Conservation (phyloP, 1,140 invertebrate species). For the Aphelenchoides fujianensis region DNA sequence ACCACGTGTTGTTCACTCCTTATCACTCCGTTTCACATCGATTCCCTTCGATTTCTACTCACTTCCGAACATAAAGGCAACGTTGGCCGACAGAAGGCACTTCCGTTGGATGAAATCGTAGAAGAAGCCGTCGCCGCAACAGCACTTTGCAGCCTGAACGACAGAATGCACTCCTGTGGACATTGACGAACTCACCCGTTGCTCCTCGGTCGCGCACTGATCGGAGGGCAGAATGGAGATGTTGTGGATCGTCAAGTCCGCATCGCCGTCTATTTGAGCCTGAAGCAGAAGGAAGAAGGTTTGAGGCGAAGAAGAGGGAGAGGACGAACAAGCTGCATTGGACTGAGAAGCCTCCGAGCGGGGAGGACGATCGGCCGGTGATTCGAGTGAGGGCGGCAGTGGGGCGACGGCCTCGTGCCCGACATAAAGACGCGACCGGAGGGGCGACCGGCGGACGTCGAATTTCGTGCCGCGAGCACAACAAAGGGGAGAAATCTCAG, state of each 20-base stretch:
- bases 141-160: slow-evolving; percentile 58
- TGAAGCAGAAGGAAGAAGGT: neutral
- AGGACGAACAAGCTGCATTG: slow-evolving; percentile 17
- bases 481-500: too few species aligned
- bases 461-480: too few species aligned
- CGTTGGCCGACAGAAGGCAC: slow-evolving; percentile 56
- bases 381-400: too few species aligned
- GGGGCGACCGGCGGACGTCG: too few species aligned
- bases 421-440: slow-evolving; percentile 5
- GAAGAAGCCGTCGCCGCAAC: slow-evolving; percentile 57
- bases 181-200: slow-evolving; percentile 41
- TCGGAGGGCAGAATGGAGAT: slow-evolving; percentile 60
- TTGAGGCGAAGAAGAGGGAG: too few species aligned
- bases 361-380: too few species aligned
- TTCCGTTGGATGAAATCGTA: slow-evolving; percentile 43
- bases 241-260: slow-evolving; percentile 61
- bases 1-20: slow-evolving; percentile 46
- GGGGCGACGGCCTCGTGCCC: too few species aligned
- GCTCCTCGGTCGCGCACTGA: slow-evolving; percentile 61
- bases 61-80: slow-evolving; percentile 58
- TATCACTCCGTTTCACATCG: slow-evolving; percentile 14
- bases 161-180: neutral
- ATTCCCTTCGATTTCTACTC: slow-evolving; percentile 38
- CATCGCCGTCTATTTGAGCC: slow-evolving; percentile 50
- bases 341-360: too few species aligned